phyloP scores from a whole-genome alignment of 2,797 vertebrate genomes.

The Ciconia nigra region DNA sequence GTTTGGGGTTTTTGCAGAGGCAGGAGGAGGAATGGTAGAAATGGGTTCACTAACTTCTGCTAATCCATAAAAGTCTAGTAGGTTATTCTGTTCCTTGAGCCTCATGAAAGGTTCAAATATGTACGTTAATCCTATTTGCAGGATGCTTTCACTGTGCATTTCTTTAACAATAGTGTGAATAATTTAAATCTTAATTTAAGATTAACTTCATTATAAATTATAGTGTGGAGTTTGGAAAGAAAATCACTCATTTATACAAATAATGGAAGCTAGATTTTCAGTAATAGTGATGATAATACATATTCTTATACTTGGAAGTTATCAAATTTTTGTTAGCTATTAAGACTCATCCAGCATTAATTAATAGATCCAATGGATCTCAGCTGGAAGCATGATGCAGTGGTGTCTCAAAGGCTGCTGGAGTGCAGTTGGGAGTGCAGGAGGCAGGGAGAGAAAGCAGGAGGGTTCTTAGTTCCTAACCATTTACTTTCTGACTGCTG shows the following conservation, averaged over 20 bases:
- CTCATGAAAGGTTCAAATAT: not conserved
- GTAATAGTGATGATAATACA: not conserved
- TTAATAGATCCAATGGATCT: not conserved
- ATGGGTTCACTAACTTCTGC: not conserved
- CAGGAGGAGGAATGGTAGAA: not conserved
- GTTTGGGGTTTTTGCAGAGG: fast-evolving
- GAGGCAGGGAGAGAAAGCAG: not conserved
- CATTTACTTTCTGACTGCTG: not conserved
- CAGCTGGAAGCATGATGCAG: not conserved
- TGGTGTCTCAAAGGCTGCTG: not conserved
- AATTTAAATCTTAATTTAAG: not conserved
- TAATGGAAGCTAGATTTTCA: not conserved
- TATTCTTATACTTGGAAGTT: not conserved
- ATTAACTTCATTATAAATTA: not conserved
- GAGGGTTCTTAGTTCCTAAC: not conserved
- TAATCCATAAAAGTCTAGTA: not conserved
- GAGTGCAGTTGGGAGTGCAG: not conserved
- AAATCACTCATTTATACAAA: not conserved
- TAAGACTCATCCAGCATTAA: not conserved
- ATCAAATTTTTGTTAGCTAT: not conserved
- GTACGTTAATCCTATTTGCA: not conserved
- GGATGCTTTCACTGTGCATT: not conserved
- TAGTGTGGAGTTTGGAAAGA: not conserved
- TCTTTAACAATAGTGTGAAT: not conserved
- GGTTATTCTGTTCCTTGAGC: not conserved